A percentile compares a stretch with the other conserved stretches of the same genome.
These are phyloP conservation scores for Schlechtendalia chinensis DNA, from an alignment of 1,140 invertebrate genomes.

Conservation along the genomic window DNA sequence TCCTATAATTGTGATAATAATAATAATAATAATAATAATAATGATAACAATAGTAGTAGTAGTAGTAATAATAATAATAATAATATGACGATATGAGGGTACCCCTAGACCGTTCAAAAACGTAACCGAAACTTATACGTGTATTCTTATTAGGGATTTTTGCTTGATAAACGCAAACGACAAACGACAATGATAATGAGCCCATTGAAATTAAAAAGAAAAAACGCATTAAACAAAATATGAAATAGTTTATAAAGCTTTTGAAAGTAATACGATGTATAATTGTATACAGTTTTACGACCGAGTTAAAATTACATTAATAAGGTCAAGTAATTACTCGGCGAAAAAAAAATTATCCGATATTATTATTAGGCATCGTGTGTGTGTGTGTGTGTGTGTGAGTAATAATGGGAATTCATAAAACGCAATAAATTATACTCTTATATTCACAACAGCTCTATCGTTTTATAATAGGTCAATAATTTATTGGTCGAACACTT, in stretches of 20 bases:
- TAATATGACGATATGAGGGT: conserved; percentile 2
- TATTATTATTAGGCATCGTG: not conserved
- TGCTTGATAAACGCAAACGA: conserved; percentile 4
- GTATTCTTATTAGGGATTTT: not conserved
- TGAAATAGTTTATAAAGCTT: not conserved
- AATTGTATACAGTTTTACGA: not conserved
- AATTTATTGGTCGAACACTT: not conserved
- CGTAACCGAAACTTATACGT: not conserved
- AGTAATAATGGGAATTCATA: no score
- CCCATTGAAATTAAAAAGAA: not conserved
- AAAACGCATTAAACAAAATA: not conserved
- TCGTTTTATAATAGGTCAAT: not conserved
- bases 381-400: no score
- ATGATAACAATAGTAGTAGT: no score
- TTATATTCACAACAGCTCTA: not conserved
- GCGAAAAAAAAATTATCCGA: not conserved
- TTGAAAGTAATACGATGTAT: not conserved
- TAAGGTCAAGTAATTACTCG: not conserved
- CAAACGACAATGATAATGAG: no score
- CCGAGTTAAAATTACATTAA: conserved; percentile 4
- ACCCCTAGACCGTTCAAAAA: not conserved
- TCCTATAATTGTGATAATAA: no score
- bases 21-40: no score
- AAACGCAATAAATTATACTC: no score
- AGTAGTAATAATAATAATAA: no score